phyloP scores from a whole-genome alignment of 2,888 invertebrate genomes.

The Micropterix aruncella region DNA sequence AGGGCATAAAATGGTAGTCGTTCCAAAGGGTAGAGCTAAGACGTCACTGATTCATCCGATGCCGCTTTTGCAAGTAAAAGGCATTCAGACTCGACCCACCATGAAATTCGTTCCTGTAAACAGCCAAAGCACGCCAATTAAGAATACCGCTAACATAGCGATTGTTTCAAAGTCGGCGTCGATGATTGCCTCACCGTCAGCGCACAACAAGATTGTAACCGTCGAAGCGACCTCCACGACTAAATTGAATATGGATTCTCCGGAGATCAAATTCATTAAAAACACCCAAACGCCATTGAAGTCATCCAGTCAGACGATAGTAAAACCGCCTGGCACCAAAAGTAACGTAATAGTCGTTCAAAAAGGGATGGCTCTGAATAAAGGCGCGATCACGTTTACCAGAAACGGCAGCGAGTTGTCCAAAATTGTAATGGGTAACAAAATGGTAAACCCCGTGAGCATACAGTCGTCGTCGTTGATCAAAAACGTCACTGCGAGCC shows the following conservation, averaged over 20 bases:
- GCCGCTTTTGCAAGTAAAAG: slow-evolving; percentile 32
- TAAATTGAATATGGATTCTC: slow-evolving; percentile 32
- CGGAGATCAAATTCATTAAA: slow-evolving; percentile 17
- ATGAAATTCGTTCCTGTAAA: slow-evolving; percentile 35
- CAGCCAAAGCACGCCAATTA: slow-evolving; percentile 17
- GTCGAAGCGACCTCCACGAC: slow-evolving; percentile 18
- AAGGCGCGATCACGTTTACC: slow-evolving; percentile 27
- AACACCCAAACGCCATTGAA: not conserved
- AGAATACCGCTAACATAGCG: slow-evolving; percentile 17
- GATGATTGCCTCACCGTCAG: slow-evolving; percentile 18
- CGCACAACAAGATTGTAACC: slow-evolving; percentile 22
- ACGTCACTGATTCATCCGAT: slow-evolving; percentile 23
- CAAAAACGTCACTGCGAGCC: not conserved
- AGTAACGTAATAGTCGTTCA: slow-evolving; percentile 45
- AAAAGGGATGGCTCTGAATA: slow-evolving; percentile 38
- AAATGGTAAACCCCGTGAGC: slow-evolving; percentile 32
- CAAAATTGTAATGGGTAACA: slow-evolving; percentile 38
- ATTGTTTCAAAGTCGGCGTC: slow-evolving; percentile 25
- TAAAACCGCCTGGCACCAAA: slow-evolving; percentile 32
- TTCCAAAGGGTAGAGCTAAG: slow-evolving; percentile 30
- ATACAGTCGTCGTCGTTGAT: slow-evolving; percentile 23
- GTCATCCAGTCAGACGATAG: slow-evolving; percentile 20
- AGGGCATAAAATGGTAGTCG: slow-evolving; percentile 36
- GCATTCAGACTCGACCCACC: slow-evolving; percentile 22
- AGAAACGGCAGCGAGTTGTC: slow-evolving; percentile 35